Base-by-base conservation (phyloP, 2,113 vertebrate species). In the Rhodinocichla rosea region DNA sequence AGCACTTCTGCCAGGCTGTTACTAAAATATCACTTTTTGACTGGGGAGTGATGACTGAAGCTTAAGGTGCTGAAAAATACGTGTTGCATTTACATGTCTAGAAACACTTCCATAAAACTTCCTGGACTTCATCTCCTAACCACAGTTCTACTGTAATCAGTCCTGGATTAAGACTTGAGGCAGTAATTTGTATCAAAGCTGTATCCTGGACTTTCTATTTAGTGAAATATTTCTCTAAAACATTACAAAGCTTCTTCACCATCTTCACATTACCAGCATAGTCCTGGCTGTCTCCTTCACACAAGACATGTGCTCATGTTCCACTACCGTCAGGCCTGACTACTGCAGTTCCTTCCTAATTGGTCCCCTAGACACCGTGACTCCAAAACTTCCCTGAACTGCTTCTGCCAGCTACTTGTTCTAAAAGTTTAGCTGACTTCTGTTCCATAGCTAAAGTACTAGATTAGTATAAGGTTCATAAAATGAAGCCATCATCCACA, bases 301-400 rank as follows among this genome's bases (percentile, higher is more conserved):
- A 14, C 39, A 26, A 78, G 87, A 82, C 59, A 40, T 37, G 22
- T 71, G 77, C 76, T 94, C 63, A 68, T 10, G 9, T 83, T 90
- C 53, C 57, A 23, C 96, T 97, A 96, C 97, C 95, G 97, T 94
- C 95, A 97, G 94, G 96, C 92, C 85, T 55, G 15, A 93, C 96
- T 92, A 91, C 90, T 94, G 92, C 97, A 96, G 91, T 96, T 97
- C 95, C 83, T 95, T 98, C 94, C 94, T 97, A 97, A 97, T 96
- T 87, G 55, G 67, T 95, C 83, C 93, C 94, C 77, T 95, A 85
- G 96, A 97, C 70, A 95, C 95, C 71, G 82, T 45, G 74, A 87
- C 95, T 94, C 90, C 92, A 90, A 76, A 95, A 93, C 53, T 94
- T 92, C 60, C 91, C 55, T 96, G 94, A 92, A 94, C 90, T 92